Evolutionary conservation across 2,113 vertebrate genomes (phyloP).

Genomic region (Falco punctatus): DNA sequence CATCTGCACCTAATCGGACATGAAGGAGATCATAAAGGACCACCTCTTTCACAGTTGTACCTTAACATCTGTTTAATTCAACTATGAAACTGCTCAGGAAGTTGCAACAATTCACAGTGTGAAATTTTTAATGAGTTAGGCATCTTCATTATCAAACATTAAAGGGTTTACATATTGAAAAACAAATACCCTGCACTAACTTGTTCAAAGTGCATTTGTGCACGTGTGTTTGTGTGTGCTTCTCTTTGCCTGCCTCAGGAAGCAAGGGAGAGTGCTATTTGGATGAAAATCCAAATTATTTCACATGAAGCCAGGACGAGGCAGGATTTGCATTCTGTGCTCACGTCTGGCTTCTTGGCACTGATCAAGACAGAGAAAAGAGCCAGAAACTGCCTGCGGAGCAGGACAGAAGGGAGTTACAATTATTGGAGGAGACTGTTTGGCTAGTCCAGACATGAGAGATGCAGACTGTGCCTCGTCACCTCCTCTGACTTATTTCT

Average conservation of each 20-base stretch:
- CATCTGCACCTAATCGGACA: neutral
- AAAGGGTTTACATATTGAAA: neutral
- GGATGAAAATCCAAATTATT: neutral
- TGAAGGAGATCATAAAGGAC: neutral
- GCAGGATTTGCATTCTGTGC: constrained; percentile 34
- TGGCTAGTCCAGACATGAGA: neutral
- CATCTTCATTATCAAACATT: neutral
- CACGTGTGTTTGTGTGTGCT: accelerated
- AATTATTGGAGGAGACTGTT: neutral
- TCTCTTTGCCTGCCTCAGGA: neutral
- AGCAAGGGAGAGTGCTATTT: neutral
- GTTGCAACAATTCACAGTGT: neutral
- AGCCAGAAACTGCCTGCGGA: neutral
- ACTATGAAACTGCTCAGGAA: neutral
- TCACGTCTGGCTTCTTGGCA: constrained; percentile 2
- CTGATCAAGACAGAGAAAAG: neutral
- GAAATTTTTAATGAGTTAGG: neutral
- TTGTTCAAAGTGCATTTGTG: neutral
- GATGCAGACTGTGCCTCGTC: neutral
- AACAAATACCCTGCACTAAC: neutral
- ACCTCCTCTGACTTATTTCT: constrained; percentile 25
- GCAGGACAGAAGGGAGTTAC: neutral
- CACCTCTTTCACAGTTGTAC: neutral
- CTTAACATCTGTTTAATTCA: neutral
- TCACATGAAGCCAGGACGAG: neutral